Evolutionary conservation across 2,797 vertebrate genomes (phyloP), one percentile per base, ranked within the genome.

Genomic region (Tokudaia muenninki): DNA sequence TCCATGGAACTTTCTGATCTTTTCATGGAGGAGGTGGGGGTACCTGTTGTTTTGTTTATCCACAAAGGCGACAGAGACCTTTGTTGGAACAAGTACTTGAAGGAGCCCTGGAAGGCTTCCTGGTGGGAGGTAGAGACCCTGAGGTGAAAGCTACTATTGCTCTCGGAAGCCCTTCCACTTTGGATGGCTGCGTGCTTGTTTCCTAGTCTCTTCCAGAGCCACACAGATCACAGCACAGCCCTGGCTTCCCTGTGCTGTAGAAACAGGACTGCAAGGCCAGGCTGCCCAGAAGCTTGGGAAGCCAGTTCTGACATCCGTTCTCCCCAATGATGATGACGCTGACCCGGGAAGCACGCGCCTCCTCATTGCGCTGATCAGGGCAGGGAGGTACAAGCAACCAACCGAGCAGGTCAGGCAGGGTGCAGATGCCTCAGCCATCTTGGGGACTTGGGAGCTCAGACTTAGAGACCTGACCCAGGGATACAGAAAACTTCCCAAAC

Each of bases 351-450:
- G 70, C 70, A 26, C 0, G 0, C 1, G 37, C 41, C 14, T 41
- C 4, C 8, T 14, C 52, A 0, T 11, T 3, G 2, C 3, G 19
- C 75, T 50, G 19, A 0, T 52, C 86, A 0, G 2, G 61, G 1
- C 86, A 0, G 2, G 61, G 1, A 59, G 55, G 11, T 1, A 4
- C 6, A 6, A 5, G 3, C 31, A 31, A 21, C 57, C 4, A 19
- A 10, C 61, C 8, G 61, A 47, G 21, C 0, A n/a, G 77, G 79
- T n/a, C 34, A 70, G 34, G 67, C 67, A 70, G 34, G 65, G 14
- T 70, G 6, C 14, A 17, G 67, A 70, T 19, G 16, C 63, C 63
- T 14, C 29, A 65, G 63, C 63, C 63, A 65, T 65, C 63, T 65
- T 65, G 63, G 63, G 29, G 63, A 65, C 63, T 31, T 65, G 63